These are phyloP conservation scores for Melinopterus prodromus DNA, from an alignment of 2,888 invertebrate genomes.

Conservation along the genomic window DNA sequence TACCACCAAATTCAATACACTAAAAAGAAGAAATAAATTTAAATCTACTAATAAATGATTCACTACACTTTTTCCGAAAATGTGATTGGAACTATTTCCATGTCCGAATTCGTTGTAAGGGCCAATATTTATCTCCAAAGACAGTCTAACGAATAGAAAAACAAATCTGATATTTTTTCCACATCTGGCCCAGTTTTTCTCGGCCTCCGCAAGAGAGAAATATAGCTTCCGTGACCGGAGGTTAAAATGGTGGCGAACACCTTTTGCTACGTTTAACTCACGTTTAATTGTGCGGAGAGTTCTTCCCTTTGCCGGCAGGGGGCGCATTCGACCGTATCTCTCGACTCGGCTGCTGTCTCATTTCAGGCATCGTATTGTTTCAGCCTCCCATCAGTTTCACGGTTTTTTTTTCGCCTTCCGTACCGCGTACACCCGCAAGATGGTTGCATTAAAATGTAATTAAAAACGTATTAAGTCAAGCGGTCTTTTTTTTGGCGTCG, in stretches of 20 bases:
- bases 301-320: slow-evolving; percentile 10
- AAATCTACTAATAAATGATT: too few relatives aligned
- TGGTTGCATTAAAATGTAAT: slow-evolving; percentile 24
- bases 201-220: neutral
- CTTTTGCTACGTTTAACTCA: slow-evolving; percentile 25
- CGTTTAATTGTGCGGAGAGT: slow-evolving; percentile 23
- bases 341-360: neutral
- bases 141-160: too few relatives aligned
- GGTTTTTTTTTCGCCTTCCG: neutral
- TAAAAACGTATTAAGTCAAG: slow-evolving; percentile 23
- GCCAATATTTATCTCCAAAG: too few relatives aligned
- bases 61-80: too few relatives aligned
- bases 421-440: slow-evolving; percentile 8
- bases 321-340: neutral
- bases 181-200: neutral
- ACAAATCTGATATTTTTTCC: neutral
- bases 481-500: neutral
- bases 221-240: slow-evolving; percentile 12
- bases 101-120: too few relatives aligned
- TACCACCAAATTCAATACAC: too few relatives aligned
- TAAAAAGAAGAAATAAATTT: too few relatives aligned
- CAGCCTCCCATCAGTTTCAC: slow-evolving; percentile 12
- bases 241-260: slow-evolving; percentile 20
- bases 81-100: too few relatives aligned
- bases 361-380: slow-evolving; percentile 12